Base-by-base conservation (phyloP, 2,113 vertebrate genomes). In the Illadopsis cleaveri region DNA sequence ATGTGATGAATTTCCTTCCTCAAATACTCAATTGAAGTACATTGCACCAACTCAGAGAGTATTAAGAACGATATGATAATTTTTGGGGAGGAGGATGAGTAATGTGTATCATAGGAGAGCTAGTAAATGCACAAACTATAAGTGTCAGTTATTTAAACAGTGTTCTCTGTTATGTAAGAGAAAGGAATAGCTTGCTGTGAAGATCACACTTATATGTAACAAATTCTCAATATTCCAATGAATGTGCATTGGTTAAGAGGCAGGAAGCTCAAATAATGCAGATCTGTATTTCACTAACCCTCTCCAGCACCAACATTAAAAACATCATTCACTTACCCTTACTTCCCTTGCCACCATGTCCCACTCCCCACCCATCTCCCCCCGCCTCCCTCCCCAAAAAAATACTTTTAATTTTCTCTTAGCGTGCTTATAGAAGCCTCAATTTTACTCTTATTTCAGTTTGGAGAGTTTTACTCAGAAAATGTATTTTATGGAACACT, bases 371-470 rank as follows among this genome's bases (percentile, higher is more conserved):
- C 9, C 19, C 27, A 62, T 31, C 27, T 61, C 18, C 21, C 11
- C 21, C 11, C 11, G 9, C 2, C 2, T 4, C 3, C 7, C 3
- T 4, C 3, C 3, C 12, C 6, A 50, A 58, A 2, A 35, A 54
- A 25, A 3, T 0, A 30, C 24, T 68, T 77, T n/a, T 31, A 3
- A 22, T 60, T 80, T 86, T 61, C 16, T 57, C 11, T 12, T 30
- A 17, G 3, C 16, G 7, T 56, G 9, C 25, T 40, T 64, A 27
- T 53, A 37, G 25, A 57, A 73, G 6, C 9, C 65, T 23, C 19
- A 56, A 6, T 50, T 89, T 25, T 25, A 33, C 4, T 58, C 10
- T 38, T 40, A 9, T 45, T 69, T 79, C 40, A 62, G 16, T 54
- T 28, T 23, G 6, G 56, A 69, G 57, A 17, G 1, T 27, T 80